Percentiles rank a stretch among this genome's conserved stretches.
Evolutionary conservation across 2,113 vertebrate genomes (phyloP).

Genomic region (Myotis lucifugus): DNA sequence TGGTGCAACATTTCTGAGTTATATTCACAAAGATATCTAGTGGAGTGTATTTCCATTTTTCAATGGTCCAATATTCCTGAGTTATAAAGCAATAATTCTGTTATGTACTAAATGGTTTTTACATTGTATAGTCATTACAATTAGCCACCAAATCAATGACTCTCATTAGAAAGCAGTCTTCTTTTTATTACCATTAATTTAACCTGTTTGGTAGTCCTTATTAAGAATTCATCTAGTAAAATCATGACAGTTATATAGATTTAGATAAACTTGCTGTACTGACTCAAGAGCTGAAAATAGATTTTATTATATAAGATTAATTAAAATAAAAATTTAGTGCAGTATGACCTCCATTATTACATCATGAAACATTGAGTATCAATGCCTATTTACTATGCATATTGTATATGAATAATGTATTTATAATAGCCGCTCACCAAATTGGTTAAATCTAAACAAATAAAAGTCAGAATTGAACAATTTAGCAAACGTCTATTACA

Average conservation of each 20-base stretch:
- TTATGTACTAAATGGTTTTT: slow-evolving; percentile 49
- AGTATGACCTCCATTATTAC: slow-evolving; percentile 27
- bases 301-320: slow-evolving; percentile 75
- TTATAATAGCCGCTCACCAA: not conserved
- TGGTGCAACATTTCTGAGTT: slow-evolving; percentile 50
- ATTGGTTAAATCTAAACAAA: slow-evolving; percentile 41
- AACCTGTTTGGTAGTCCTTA: slow-evolving; percentile 79
- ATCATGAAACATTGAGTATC: slow-evolving; percentile 1
- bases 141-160: slow-evolving; percentile 74
- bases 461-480: not conserved
- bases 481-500: slow-evolving; percentile 6
- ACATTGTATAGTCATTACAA: slow-evolving; percentile 70
- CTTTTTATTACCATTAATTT: slow-evolving; percentile 78
- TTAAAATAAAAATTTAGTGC: slow-evolving; percentile 63
- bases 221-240: slow-evolving; percentile 81
- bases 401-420: not conserved
- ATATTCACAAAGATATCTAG: not conserved
- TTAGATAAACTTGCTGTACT: slow-evolving; percentile 72
- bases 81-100: slow-evolving; percentile 57
- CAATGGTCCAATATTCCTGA: slow-evolving; percentile 57
- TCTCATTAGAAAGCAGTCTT: slow-evolving; percentile 80
- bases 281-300: slow-evolving; percentile 60
- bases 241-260: slow-evolving; percentile 73
- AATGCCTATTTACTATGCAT: not conserved
- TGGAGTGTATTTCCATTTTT: slow-evolving; percentile 23